Evolutionary conservation across 2,797 vertebrate genomes (phyloP).

Genomic region (Pterois miles): DNA sequence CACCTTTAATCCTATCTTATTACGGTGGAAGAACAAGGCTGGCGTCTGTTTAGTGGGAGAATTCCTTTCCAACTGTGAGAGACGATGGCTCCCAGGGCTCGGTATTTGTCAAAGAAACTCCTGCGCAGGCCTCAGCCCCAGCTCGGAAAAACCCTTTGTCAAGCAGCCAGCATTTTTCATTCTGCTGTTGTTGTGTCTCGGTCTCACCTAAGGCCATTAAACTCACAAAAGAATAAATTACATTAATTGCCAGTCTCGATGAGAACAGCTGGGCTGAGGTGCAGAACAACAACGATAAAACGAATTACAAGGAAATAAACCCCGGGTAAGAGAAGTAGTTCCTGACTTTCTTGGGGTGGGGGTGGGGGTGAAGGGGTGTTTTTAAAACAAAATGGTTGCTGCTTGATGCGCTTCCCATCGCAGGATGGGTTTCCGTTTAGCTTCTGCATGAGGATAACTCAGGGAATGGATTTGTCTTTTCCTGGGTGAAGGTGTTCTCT

Average conservation of each 20-base stretch:
- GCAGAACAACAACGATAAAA: conserved; percentile 77
- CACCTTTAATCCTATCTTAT: conserved; percentile 51
- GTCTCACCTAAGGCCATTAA: conserved; percentile 82
- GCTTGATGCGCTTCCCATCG: conserved; percentile 6
- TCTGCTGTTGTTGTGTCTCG: conserved; percentile 71
- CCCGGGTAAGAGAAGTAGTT: conserved; percentile 62
- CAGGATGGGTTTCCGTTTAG: conserved; percentile 17
- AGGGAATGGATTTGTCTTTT: conserved; percentile 21
- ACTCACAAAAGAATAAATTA: conserved; percentile 84
- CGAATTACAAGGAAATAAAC: conserved; percentile 77
- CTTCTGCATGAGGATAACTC: neutral
- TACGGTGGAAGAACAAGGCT: conserved; percentile 47
- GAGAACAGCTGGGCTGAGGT: conserved; percentile 83
- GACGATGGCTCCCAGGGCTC: conserved; percentile 53
- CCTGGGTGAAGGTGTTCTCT: conserved; percentile 29
- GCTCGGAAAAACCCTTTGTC: conserved; percentile 64
- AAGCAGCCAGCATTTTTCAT: conserved; percentile 75
- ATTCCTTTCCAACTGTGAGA: conserved; percentile 55
- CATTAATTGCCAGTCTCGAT: conserved; percentile 80
- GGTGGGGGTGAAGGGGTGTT: neutral
- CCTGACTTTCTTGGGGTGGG: conserved; percentile 46
- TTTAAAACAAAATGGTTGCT: conserved; percentile 57
- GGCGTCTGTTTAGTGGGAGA: conserved; percentile 41
- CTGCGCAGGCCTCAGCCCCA: conserved; percentile 50
- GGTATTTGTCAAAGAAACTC: conserved; percentile 70